Evolutionary conservation across 2,113 vertebrate species (phyloP).

Genomic region (Pygoscelis antarcticus): DNA sequence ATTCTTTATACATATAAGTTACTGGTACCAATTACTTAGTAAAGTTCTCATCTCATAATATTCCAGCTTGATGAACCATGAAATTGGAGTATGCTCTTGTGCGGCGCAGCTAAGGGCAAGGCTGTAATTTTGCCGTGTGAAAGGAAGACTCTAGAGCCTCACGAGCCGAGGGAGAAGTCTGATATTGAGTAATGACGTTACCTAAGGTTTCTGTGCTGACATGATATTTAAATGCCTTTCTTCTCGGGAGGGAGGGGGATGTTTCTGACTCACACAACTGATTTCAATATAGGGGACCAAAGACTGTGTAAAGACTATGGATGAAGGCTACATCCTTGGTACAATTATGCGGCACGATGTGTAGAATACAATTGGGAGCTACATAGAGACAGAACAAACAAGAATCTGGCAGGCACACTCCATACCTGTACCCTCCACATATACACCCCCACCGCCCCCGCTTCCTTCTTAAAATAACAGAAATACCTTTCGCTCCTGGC

Average conservation of each 20-base stretch:
- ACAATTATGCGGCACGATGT: not conserved
- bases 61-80: not conserved
- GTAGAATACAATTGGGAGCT: not conserved
- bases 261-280: not conserved
- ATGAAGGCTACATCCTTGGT: not conserved
- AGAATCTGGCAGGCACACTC: not conserved
- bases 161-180: not conserved
- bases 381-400: not conserved
- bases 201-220: not conserved
- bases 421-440: not conserved
- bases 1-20: not conserved
- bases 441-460: fast-evolving
- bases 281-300: not conserved
- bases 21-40: not conserved
- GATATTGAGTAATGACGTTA: not conserved
- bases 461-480: not conserved
- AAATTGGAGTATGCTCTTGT: not conserved
- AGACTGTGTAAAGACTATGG: not conserved
- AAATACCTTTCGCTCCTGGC: not conserved
- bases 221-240: not conserved
- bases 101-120: not conserved
- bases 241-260: not conserved
- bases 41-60: not conserved
- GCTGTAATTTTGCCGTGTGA: not conserved
- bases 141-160: not conserved